Conservation (phyloP, 2,888 invertebrate species). For the Perizoma flavofasciatum region DNA sequence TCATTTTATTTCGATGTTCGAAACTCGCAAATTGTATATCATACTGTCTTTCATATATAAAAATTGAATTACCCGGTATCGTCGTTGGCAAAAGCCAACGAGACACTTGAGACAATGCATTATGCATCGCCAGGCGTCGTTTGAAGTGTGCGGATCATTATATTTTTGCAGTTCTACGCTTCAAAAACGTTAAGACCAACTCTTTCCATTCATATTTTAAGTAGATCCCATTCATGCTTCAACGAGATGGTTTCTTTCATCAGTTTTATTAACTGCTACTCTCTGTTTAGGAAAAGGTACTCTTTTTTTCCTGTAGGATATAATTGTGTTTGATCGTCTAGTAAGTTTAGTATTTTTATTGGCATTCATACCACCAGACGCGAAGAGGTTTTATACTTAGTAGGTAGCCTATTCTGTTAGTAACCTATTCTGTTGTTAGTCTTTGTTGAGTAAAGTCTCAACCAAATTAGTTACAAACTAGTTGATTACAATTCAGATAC, state of each 20-base stretch:
- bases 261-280: background rate
- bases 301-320: no score
- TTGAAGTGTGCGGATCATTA: constrained; percentile 28
- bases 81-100: background rate
- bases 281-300: no score
- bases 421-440: no score
- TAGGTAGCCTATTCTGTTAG: no score
- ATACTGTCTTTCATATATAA: no score
- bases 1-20: background rate
- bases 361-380: no score
- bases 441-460: no score
- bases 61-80: no score
- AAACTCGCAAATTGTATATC: no score
- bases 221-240: constrained; percentile 20
- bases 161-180: constrained; percentile 17
- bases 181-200: constrained; percentile 10
- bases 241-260: constrained; percentile 16
- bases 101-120: constrained; percentile 22
- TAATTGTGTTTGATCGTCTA: no score
- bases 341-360: no score
- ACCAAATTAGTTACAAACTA: background rate
- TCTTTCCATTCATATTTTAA: constrained; percentile 27
- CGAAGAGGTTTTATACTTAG: no score
- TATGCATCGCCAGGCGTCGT: constrained; percentile 27
- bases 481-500: constrained; percentile 3